Evolutionary conservation across 2,888 invertebrate genomes (phyloP), one percentile per base, ranked within the genome.

Genomic region (Sesia apiformis): DNA sequence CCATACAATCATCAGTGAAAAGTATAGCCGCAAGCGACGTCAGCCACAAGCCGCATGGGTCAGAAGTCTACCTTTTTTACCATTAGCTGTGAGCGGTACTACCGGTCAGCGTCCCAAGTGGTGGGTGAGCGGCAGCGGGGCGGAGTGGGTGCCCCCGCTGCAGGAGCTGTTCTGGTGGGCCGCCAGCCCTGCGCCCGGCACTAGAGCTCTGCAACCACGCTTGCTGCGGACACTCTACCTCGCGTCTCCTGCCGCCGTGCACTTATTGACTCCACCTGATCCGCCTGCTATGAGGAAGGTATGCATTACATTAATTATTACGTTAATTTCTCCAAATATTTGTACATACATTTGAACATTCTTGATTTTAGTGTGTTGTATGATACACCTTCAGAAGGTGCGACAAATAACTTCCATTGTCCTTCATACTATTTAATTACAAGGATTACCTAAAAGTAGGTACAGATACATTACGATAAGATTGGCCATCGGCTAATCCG

Each of bases 121-220:
- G 79, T 81, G 82, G 69, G 39, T 8, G 50, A 50, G 39, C 23
- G 40, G 40, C 50, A 52, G 54, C 59, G 69, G 68, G 73, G 72
- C 70, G 57, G 81, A 78, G 67, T 81, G 80, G 77, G 71, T 64
- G 63, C 60, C 58, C 43, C 69, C 75, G 62, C 78, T 87, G 63
- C 72, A 72, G 64, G 79, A 82, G 67, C 68, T 84, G 74, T 76
- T 81, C 67, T 78, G 80, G 74, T 89, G 88, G 89, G 75, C 77
- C 52, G 75, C 69, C 40, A 74, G 77, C 3, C 78, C 70, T 23
- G 53, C 63, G 3, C 39, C 5, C 23, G 77, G 69, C 55, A 66
- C 67, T 52, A 76, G 78, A n/a, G 59, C 58, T 39, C 69, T 82
- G 63, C 83, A 81, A 71, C 72, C 79, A 54, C 64, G 62, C 3